Evolutionary conservation across 2,888 invertebrate species (phyloP).

Genomic region (Hyles lineata): DNA sequence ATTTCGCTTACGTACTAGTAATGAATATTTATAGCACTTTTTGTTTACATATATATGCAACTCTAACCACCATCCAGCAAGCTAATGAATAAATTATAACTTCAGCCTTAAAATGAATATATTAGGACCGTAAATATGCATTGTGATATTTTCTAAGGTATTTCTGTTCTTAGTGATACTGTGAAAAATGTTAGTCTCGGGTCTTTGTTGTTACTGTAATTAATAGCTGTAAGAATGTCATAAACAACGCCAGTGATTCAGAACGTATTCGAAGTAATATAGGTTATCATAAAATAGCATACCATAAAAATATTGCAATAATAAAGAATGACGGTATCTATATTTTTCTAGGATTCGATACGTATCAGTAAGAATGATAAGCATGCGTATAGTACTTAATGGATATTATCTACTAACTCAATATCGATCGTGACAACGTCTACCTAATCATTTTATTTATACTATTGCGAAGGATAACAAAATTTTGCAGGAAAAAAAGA

Average conservation of each 20-base stretch:
- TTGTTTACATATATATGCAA: neutral
- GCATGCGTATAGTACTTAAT: neutral
- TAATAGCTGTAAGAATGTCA: neutral
- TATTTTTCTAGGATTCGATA: neutral
- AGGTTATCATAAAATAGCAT: neutral
- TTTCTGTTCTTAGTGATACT: neutral
- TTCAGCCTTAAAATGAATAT: neutral
- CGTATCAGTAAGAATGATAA: neutral
- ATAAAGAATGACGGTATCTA: constrained; percentile 10
- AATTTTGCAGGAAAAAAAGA: neutral
- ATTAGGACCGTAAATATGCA: neutral
- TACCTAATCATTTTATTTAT: neutral
- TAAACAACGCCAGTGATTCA: neutral
- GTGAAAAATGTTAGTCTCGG: neutral
- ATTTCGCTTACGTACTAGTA: neutral
- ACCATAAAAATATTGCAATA: neutral
- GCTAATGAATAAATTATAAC: neutral
- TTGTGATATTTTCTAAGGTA: neutral
- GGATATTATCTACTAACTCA: constrained; percentile 15
- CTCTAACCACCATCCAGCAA: neutral
- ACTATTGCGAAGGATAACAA: constrained; percentile 1
- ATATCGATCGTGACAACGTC: constrained; percentile 8
- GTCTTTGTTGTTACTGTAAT: neutral
- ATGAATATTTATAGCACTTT: no score
- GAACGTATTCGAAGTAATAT: neutral